Evolutionary conservation across 1,140 invertebrate species (phyloP).

Genomic region (Drosophila pectinifera): DNA sequence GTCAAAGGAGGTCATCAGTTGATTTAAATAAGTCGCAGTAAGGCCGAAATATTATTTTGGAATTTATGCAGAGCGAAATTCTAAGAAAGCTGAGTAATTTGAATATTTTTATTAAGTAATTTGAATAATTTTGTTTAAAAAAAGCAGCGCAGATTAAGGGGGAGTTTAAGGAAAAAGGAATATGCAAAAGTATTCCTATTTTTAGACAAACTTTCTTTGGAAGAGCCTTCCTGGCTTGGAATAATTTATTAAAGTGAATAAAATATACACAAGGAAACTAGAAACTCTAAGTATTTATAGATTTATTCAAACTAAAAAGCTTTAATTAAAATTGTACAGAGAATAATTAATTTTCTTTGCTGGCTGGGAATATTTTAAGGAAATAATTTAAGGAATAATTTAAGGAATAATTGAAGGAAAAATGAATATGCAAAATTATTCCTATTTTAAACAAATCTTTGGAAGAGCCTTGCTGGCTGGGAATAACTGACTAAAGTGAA

Average conservation of each 20-base stretch:
- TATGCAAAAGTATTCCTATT: not conserved
- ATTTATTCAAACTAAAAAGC: not conserved
- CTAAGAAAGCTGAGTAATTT: conserved; percentile 10
- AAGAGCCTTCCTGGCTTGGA: no score
- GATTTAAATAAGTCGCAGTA: not conserved
- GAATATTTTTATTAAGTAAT: no score
- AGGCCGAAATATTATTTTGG: not conserved
- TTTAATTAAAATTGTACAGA: not conserved
- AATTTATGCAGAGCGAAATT: conserved; percentile 17
- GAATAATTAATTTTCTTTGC: not conserved
- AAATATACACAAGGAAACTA: no score
- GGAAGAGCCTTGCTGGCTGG: no score
- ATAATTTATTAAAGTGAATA: no score
- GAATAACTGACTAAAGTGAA: not conserved
- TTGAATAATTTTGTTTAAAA: no score
- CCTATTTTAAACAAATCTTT: no score
- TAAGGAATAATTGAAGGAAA: no score
- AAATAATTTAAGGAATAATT: no score
- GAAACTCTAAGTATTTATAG: no score
- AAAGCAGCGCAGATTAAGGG: not conserved
- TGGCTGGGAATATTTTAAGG: no score
- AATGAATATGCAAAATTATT: no score
- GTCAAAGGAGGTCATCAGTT: conserved; percentile 12
- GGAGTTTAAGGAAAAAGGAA: not conserved
- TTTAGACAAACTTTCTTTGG: not conserved